These are phyloP conservation scores for Parazoanthus darwini DNA, from an alignment of 92 coral and sea anemone species.

Conservation along the genomic window DNA sequence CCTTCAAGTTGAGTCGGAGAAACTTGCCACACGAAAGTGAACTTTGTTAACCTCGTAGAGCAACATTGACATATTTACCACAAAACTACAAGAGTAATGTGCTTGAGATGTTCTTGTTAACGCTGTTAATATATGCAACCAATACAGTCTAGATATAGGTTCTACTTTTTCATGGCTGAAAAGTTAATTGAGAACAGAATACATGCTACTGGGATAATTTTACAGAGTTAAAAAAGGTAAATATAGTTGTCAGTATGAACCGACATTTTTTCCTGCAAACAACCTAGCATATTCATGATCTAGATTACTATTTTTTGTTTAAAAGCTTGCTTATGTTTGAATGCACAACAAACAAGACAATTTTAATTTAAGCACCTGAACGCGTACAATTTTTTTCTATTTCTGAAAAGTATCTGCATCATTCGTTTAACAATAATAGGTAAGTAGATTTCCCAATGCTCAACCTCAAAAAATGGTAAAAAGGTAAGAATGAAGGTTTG, in stretches of 20 bases:
- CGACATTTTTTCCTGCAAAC: no score
- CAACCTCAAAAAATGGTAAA: background rate
- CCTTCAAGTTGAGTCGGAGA: constrained; percentile 36
- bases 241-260: no score
- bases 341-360: no score
- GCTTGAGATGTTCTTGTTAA: constrained; percentile 10
- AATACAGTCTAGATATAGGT: background rate
- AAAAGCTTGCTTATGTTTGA: no score
- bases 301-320: no score
- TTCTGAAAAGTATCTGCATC: background rate
- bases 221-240: no score
- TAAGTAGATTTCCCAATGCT: no score
- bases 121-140: background rate
- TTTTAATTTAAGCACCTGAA: no score
- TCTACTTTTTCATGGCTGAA: background rate
- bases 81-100: background rate
- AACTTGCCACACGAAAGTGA: background rate
- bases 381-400: background rate
- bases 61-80: background rate
- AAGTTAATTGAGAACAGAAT: no score
- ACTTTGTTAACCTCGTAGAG: background rate
- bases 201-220: no score
- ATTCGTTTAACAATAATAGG: no score
- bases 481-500: background rate
- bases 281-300: no score